Evolutionary conservation across 2,797 vertebrate genomes (phyloP), one percentile per base, ranked within the genome.

Genomic region (Spinus olivaceus): DNA sequence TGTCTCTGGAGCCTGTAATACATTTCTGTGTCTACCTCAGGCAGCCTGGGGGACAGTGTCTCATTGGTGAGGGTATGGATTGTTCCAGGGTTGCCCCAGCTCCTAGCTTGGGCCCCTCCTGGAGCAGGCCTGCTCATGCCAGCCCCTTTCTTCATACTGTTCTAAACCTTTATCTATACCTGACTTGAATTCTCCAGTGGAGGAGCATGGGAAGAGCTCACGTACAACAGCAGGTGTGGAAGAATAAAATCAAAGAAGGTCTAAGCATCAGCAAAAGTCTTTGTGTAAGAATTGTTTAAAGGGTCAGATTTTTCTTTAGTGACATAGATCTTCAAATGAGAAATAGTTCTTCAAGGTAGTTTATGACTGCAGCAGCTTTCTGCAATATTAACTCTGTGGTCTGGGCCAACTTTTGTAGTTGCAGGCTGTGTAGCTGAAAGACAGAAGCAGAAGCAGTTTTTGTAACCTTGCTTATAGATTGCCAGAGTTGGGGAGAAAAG

Each of bases 61-160:
- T 8, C 13, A 4, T 4, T 3, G 5, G 4, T 14, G 32, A 82
- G 9, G 46, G 8, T 11, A n/a, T n/a, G 14, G 44, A 28, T 15
- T 51, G 4, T 25, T 42, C 9, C 32, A 53, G 41, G 8, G 5
- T 33, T 10, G 1, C 3, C 14, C 59, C n/a, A 44, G 42, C 12
- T 70, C 3, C 25, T 39, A 25, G 13, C 4, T 56, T 57, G 53
- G 9, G 3, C 6, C 9, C 5, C 1, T 46, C 13, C 47, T 56
- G 24, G 12, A 44, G 25, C 18, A 49, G 21, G 12, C 8, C 24
- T 47, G 14, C 13, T 69, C 3, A 6, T 0, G 0, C 33, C 53
- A 30, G 21, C 24, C 8, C 3, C 15, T 72, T 77, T 82, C 24
- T 28, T 44, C 20, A 28, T 60, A 20, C 22, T 63, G 17, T 1